Evolutionary conservation across 2,113 vertebrate species (phyloP), one percentile per base, ranked within the genome.

Genomic region (Gracilinanus agilis): DNA sequence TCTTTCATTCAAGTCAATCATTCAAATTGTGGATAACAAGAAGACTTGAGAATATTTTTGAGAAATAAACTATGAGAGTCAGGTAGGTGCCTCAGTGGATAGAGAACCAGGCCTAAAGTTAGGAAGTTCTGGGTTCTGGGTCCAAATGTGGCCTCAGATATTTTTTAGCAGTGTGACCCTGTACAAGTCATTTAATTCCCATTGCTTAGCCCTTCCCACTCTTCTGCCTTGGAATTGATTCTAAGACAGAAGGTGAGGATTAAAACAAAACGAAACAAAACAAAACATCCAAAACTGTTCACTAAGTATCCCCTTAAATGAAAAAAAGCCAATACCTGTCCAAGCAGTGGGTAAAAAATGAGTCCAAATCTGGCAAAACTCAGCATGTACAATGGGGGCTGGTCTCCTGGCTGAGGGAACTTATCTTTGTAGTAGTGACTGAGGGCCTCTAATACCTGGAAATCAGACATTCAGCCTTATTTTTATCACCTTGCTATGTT

Each of bases 381-480:
- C 19, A 83, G 19, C 19, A 83, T 34, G 40, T n/a, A 23, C 13
- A 23, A 23, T 83, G 34, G 67, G 40, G 67, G 40, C 67, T 83
- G 34, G 67, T 83, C 5, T 1, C n/a, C 67, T 83, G 16, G 34
- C 67, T 6, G 34, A 21, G 67, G 67, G 67, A n/a, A 16, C 67
- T 40, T 75, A n/a, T 4, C 67, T n/a, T 34, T 67, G 58, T 29
- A 67, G 58, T 21, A 23, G n/a, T 83, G 67, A 83, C n/a, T 9
- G 7, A 21, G 67, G 67, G n/a, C 8, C 34, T 83, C 16, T n/a
- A 40, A 7, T 83, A 16, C 34, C 67, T 58, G 40, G 93, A 92
- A 90, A 93, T 91, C 25, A 53, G 49, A 91, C 90, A 92, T 88
- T 34, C 53, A 93, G 40, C 88, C 90, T 94, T 91, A 83, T 61